Conservation (phyloP, 2,113 vertebrate species). For the Albula glossodonta region DNA sequence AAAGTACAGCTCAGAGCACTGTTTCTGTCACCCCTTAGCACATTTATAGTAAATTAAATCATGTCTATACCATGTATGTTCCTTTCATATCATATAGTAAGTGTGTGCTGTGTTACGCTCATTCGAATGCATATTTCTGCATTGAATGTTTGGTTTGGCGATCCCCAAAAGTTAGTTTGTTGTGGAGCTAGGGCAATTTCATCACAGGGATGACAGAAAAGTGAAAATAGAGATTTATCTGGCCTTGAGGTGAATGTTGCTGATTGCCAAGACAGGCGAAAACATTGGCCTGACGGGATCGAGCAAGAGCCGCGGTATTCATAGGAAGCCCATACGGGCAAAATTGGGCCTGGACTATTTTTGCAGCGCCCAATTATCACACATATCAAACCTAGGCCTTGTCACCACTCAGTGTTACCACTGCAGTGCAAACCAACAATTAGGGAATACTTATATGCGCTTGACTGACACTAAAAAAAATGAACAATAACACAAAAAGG, state of each 20-base stretch:
- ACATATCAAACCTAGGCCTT: background rate
- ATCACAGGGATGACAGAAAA: background rate
- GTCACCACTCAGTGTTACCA: background rate
- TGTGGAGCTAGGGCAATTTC: too few species aligned
- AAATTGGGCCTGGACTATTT: background rate
- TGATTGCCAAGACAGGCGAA: background rate
- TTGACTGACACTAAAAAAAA: background rate
- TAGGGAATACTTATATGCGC: background rate
- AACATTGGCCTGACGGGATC: background rate
- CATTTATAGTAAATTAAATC: background rate
- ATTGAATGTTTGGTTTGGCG: background rate
- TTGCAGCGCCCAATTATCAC: background rate
- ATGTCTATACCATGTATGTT: background rate
- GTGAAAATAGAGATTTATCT: background rate
- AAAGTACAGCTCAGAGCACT: background rate
- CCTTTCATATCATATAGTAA: background rate
- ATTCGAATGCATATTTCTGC: background rate
- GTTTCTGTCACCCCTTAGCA: background rate
- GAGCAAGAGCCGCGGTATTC: background rate
- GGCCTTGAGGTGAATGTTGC: background rate
- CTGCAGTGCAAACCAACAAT: conserved; percentile 1
- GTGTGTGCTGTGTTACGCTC: background rate
- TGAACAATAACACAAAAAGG: background rate
- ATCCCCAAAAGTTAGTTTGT: too few species aligned
- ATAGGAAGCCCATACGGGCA: background rate